These are phyloP conservation scores for Manis pentadactyla DNA, from an alignment of 2,797 vertebrate genomes.

Conservation along the genomic window DNA sequence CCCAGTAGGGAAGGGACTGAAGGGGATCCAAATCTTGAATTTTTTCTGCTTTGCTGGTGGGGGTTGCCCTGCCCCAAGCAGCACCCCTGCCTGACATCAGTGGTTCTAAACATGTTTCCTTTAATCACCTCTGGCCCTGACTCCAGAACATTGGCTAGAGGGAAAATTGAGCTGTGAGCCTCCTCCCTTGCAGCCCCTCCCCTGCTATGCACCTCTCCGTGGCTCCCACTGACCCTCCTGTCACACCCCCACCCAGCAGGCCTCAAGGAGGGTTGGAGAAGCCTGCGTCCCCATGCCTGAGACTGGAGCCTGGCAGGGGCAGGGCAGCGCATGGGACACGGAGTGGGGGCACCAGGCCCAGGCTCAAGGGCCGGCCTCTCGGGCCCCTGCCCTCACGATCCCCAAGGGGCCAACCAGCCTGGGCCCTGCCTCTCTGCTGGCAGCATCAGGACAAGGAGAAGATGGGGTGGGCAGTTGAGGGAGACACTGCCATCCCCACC, in stretches of 20 bases:
- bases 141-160: background rate
- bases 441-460: background rate
- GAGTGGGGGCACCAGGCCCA: background rate
- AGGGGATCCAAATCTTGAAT: background rate
- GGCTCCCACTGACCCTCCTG: background rate
- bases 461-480: too few species aligned
- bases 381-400: too few species aligned
- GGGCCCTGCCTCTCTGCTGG: background rate
- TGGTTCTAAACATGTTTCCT: background rate
- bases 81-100: background rate
- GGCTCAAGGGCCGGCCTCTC: background rate
- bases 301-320: background rate
- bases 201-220: background rate
- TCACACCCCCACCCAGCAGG: background rate
- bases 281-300: background rate
- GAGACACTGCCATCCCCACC: background rate
- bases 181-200: background rate
- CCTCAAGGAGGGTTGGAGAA: background rate
- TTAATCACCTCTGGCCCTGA: conserved; percentile 1
- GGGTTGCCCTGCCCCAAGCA: fast-evolving
- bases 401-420: background rate
- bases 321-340: background rate
- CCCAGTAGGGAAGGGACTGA: background rate
- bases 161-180: background rate
- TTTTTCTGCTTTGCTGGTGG: background rate